A percentile compares a stretch with the other conserved stretches of the same genome.
Evolutionary conservation across 2,797 vertebrate genomes (phyloP).

Genomic region (Astyanax mexicanus): DNA sequence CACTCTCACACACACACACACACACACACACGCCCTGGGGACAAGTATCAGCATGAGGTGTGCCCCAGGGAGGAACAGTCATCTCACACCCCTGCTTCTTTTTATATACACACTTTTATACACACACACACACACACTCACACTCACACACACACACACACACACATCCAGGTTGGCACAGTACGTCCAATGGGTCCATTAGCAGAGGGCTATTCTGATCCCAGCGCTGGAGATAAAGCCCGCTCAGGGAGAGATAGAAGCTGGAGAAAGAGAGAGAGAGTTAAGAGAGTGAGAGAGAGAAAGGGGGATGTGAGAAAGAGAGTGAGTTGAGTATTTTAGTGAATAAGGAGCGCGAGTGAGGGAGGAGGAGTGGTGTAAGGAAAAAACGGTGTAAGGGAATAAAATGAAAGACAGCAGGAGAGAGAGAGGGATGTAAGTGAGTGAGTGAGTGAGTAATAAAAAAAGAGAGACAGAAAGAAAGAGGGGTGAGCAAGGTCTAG

Average conservation of each 20-base stretch:
- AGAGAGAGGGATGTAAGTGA: no score
- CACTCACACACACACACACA: constrained; percentile 23
- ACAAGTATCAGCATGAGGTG: background rate
- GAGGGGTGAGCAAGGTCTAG: no score
- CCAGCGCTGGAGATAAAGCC: constrained; percentile 40
- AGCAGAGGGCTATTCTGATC: constrained; percentile 47
- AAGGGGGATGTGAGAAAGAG: constrained; percentile 53
- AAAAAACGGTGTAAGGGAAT: no score
- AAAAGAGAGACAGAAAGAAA: no score
- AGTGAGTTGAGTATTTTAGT: no score
- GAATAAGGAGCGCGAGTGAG: no score
- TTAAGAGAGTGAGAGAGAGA: constrained; percentile 6
- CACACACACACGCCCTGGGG: background rate
- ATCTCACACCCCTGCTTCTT: background rate
- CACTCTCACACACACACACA: background rate
- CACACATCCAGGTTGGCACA: constrained; percentile 18
- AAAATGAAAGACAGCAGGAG: no score
- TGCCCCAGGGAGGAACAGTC: background rate
- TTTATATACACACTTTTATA: constrained; percentile 18
- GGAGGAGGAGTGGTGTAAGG: no score
- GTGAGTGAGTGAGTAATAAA: no score
- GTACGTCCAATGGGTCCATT: constrained; percentile 45
- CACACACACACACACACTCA: constrained; percentile 14
- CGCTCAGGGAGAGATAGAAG: constrained; percentile 28
- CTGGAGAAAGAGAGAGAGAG: background rate